Percentiles rank a stretch among this genome's conserved stretches.
Conservation (phyloP, 2,113 vertebrate species). For the Oxygymnocypris stewartii region DNA sequence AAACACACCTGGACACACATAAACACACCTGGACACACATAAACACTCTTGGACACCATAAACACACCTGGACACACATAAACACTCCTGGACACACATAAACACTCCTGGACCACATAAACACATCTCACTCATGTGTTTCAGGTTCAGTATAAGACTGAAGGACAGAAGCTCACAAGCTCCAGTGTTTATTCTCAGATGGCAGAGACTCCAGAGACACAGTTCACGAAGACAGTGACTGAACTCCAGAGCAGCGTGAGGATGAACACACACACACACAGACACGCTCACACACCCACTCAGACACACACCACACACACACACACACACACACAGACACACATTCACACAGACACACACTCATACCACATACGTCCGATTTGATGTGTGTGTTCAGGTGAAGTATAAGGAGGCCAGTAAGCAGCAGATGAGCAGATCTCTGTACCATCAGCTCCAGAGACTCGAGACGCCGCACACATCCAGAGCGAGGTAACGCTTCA, state of each 20-base stretch:
- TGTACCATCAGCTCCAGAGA: slow-evolving; percentile 88
- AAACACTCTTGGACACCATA: no score
- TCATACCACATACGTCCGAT: neutral
- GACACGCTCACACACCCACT: neutral
- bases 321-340: neutral
- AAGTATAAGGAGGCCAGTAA: slow-evolving; percentile 84
- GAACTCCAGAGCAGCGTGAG: slow-evolving; percentile 89
- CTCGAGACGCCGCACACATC: slow-evolving; percentile 71
- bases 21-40: no score
- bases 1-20: no score
- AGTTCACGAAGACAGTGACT: slow-evolving; percentile 80
- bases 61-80: no score
- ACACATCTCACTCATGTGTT: neutral
- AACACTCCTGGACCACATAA: no score
- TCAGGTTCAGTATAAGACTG: slow-evolving; percentile 85
- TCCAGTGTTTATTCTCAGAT: slow-evolving; percentile 87
- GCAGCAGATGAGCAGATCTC: slow-evolving; percentile 72
- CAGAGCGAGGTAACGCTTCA: slow-evolving; percentile 63
- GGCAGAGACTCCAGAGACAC: slow-evolving; percentile 84
- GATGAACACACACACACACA: neutral
- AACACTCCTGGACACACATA: no score
- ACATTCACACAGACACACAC: no score
- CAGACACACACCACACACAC: no score
- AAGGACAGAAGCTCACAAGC: slow-evolving; percentile 76
- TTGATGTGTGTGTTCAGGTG: slow-evolving; percentile 65